Evolutionary conservation across 2,888 invertebrate species (phyloP), one percentile per base, ranked within the genome.

Genomic region (Pterobdella sp.): DNA sequence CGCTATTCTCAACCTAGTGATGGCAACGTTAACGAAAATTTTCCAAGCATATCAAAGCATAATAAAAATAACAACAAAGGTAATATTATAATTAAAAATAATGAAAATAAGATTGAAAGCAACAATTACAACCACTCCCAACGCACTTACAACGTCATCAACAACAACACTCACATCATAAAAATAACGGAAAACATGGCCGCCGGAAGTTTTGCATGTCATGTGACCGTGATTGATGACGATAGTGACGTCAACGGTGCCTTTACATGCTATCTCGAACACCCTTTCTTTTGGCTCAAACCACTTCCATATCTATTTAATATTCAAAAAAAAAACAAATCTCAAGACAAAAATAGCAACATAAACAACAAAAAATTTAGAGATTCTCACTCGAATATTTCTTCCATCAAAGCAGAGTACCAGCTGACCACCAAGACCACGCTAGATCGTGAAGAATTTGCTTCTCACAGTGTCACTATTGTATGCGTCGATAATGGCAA

Each of bases 211-310:
- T 85, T 88, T 60, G 92, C 92, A 77, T 88, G 90, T 79, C 88
- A 87, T 75, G 89, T 92, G 69, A 87, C 87, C 34, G 93, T 93
- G 31, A 86, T 86, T 31, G 93, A 94, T 84, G 87, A 87, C 0
- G 93, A 93, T 84, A 87, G 89, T 42, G 88, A 89, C 10, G 91
- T 91, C n/a, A 91, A 93, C 84, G 90, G 91, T 71, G 88, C 89
- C 78, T 87, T 94, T 75, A 88, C 89, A 74, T 95, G 94, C 85
- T 73, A 68, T 14, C 68, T 76, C 42, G 56, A 68, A 31, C 36
- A 66, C 66, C 69, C 42, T 29, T 66, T 68, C 65, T 71, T 71
- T 63, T 52, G 52, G 18, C 63, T 71, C 22, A 71, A 71, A 63
- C 34, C 52, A 34, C 63, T 71, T 18, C 36, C 71, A 1, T 35